phyloP scores from a whole-genome alignment of 2,888 invertebrate species.

The Phania funesta region DNA sequence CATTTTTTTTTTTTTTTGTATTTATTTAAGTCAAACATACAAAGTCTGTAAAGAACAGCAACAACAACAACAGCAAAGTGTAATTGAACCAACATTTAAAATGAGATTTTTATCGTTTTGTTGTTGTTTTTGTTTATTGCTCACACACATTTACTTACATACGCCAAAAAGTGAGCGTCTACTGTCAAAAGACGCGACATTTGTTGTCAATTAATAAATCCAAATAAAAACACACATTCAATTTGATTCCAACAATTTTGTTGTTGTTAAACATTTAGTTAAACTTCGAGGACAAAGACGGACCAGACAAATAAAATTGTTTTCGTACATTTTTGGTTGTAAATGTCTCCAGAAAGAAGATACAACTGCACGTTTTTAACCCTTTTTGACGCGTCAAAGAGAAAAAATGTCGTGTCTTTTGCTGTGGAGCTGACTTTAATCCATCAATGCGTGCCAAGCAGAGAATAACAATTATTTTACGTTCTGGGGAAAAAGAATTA shows the following conservation, averaged over 20 bases:
- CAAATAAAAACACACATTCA: slow-evolving; percentile 60
- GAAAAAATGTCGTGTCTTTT: slow-evolving; percentile 33
- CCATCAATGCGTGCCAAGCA: slow-evolving; percentile 59
- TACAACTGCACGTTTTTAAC: slow-evolving; percentile 57
- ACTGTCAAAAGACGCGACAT: slow-evolving; percentile 66
- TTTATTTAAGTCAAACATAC: slow-evolving; percentile 33
- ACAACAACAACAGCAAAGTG: slow-evolving; percentile 14
- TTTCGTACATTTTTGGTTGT: background rate
- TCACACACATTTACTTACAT: background rate
- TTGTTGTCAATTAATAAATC: slow-evolving; percentile 67
- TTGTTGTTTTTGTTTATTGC: background rate
- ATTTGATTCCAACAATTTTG: slow-evolving; percentile 6
- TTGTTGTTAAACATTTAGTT: slow-evolving; percentile 12
- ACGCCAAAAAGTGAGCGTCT: slow-evolving; percentile 44
- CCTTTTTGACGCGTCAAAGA: slow-evolving; percentile 39
- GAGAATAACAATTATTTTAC: slow-evolving; percentile 45
- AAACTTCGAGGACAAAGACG: slow-evolving; percentile 2
- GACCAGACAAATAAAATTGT: slow-evolving; percentile 1
- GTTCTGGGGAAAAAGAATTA: background rate
- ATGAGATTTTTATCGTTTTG: slow-evolving; percentile 51
- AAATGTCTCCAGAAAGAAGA: slow-evolving; percentile 14
- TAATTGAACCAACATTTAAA: slow-evolving; percentile 47
- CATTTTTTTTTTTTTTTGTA: no score
- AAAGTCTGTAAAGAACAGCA: slow-evolving; percentile 8
- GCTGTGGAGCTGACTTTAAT: slow-evolving; percentile 30